Conservation (phyloP, 2,113 vertebrate genomes). For the Callochromis pleurospilus region DNA sequence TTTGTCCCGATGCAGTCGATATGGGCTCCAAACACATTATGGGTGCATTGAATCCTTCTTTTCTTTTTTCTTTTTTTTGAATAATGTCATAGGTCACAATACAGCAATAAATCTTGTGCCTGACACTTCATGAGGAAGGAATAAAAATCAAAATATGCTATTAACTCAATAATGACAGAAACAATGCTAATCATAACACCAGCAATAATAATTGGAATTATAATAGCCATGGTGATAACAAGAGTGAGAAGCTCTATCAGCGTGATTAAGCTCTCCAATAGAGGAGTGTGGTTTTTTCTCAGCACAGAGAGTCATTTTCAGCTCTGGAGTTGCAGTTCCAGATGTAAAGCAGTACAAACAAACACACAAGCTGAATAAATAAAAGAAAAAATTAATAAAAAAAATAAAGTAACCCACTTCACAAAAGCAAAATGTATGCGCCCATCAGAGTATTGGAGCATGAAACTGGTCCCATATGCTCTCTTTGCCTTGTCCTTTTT, state of each 20-base stretch:
- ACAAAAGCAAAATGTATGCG: constrained; percentile 37
- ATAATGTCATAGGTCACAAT: not conserved
- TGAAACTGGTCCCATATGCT: constrained; percentile 29
- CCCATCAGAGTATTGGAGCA: constrained; percentile 41
- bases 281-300: not conserved
- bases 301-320: constrained; percentile 19
- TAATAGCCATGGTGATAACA: constrained; percentile 22
- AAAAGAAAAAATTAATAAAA: not conserved
- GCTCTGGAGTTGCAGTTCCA: constrained; percentile 26
- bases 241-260: constrained; percentile 14
- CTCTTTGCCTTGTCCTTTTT: constrained; percentile 33
- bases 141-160: constrained; percentile 21
- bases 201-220: constrained; percentile 33
- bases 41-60: constrained; percentile 4
- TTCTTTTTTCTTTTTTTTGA: constrained; percentile 7
- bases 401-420: not conserved
- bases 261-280: constrained; percentile 33
- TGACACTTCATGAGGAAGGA: constrained; percentile 7
- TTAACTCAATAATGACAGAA: constrained; percentile 9
- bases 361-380: not conserved
- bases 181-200: constrained; percentile 13
- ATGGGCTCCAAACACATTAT: constrained; percentile 34
- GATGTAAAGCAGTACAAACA: constrained; percentile 23
- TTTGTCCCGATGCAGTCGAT: constrained; percentile 63
- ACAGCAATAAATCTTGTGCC: constrained; percentile 10